Conservation (phyloP, 2,888 invertebrate genomes). For the Diloba caeruleocephala region DNA sequence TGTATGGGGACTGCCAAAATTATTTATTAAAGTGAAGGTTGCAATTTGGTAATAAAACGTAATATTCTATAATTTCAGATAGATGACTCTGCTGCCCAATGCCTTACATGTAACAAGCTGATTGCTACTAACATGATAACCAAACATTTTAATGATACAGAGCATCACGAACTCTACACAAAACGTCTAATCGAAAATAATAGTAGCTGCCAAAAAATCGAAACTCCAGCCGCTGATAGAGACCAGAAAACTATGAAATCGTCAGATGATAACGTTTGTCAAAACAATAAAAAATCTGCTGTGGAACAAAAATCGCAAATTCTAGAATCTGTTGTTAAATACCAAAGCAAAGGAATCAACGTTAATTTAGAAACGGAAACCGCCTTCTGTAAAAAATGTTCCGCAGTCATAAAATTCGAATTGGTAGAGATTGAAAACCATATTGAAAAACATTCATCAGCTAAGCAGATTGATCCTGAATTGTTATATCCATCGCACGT, state of each 20-base stretch:
- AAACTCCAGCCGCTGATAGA: neutral
- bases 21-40: too few relatives aligned
- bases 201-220: too few relatives aligned
- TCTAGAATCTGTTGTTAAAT: slow-evolving; percentile 41
- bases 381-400: slow-evolving; percentile 54
- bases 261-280: neutral
- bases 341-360: slow-evolving; percentile 51
- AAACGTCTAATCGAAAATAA: slow-evolving; percentile 24
- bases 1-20: too few relatives aligned
- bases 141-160: slow-evolving; percentile 55
- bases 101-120: slow-evolving; percentile 67
- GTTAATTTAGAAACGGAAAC: slow-evolving; percentile 56
- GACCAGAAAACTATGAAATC: neutral
- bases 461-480: slow-evolving; percentile 6
- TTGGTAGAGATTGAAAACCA: slow-evolving; percentile 46
- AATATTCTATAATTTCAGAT: slow-evolving; percentile 58
- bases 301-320: slow-evolving; percentile 43
- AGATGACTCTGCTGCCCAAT: slow-evolving; percentile 62
- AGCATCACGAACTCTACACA: slow-evolving; percentile 47
- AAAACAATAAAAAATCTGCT: neutral
- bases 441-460: slow-evolving; percentile 37
- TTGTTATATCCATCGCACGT: slow-evolving; percentile 30
- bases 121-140: slow-evolving; percentile 34
- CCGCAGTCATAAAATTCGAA: slow-evolving; percentile 37
- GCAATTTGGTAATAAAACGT: neutral